Base-by-base conservation (phyloP, 2,888 invertebrate genomes). In the Eupithecia pulchellata region DNA sequence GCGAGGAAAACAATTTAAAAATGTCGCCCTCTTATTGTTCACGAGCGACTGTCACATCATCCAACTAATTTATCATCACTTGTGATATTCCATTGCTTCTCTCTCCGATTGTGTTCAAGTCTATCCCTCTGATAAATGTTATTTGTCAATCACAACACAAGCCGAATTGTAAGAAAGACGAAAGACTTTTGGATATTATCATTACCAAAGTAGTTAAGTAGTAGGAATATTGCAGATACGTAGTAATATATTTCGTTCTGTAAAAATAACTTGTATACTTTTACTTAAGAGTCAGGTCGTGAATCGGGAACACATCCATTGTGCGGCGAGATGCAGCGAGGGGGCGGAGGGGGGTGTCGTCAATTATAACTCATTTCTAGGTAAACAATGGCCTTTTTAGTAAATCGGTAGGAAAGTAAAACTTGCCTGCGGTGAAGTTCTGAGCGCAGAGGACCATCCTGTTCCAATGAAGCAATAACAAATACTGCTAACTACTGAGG, bases 201-300 rank as follows among this genome's bases (percentile, higher is more conserved):
- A 13, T 9, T 34, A n/a, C 39, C 5, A n/a, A 42, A 20, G 47
- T 25, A 52, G 25, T 20, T 25, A 32, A 5, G 32, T 32, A 25
- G 8, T 9, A 9, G 20, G 1, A 52, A 52, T 25, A 52, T 25
- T 13, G 52, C 25, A 25, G 20, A 20, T 20, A 32, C 6, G 32
- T 32, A 47, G 27, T 55, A 55, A 55, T 65, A 55, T 55, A 14
- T 52, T 52, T 34, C 39, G 14, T 47, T 20, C 17, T 17, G 14
- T 27, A 62, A 68, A 72, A 72, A 65, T 69, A 66, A 69, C 69
- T 72, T 64, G n/a, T n/a, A n/a, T n/a, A 72, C 66, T 13, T 63
- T 66, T 66, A 61, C 8, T 47, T 68, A 42, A 69, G 27, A 68
- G 69, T 64, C 69, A 73, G 70, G 66, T 72, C 69, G 13, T 61